Percentiles rank a stretch among this genome's conserved stretches.
Evolutionary conservation across 2,888 invertebrate species (phyloP).

Genomic region (Ametastegia equiseti): DNA sequence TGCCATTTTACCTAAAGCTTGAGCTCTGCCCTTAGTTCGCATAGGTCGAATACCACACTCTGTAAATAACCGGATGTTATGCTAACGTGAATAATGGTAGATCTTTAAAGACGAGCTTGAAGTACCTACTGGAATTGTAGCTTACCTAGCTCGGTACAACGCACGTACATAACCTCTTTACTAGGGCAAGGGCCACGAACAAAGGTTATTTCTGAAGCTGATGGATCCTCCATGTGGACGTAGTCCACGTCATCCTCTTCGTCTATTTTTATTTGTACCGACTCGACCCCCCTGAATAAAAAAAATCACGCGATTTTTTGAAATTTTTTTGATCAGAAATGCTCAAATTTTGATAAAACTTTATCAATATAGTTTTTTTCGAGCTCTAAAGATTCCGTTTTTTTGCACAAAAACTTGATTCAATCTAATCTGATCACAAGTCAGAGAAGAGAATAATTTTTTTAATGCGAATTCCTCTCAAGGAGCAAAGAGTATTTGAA

Average conservation of each 20-base stretch:
- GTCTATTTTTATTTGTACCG: conserved; percentile 83
- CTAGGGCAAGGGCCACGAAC: conserved; percentile 86
- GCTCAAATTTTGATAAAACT: not conserved
- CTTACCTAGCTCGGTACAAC: conserved; percentile 87
- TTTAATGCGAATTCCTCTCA: not conserved
- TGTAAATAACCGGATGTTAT: conserved; percentile 60
- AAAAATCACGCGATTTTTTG: not conserved
- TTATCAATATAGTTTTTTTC: not conserved
- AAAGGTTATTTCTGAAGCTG: conserved; percentile 89
- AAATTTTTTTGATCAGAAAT: not conserved
- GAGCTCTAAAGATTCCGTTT: no score
- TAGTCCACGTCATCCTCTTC: conserved; percentile 81
- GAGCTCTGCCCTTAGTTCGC: conserved; percentile 75
- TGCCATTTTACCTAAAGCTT: conserved; percentile 84
- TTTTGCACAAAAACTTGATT: no score
- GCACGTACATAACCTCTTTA: conserved; percentile 87
- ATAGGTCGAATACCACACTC: conserved; percentile 85
- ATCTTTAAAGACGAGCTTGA: not conserved
- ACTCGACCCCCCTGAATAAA: conserved; percentile 81
- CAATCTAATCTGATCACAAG: not conserved
- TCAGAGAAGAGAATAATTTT: not conserved
- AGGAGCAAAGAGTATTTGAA: not conserved
- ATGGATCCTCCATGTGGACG: conserved; percentile 90
- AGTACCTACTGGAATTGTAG: not conserved
- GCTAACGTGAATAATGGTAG: not conserved